A percentile compares a stretch with the other conserved stretches of the same genome.
Evolutionary conservation across 2,888 invertebrate genomes (phyloP).

Genomic region (Tenthredo amoena): DNA sequence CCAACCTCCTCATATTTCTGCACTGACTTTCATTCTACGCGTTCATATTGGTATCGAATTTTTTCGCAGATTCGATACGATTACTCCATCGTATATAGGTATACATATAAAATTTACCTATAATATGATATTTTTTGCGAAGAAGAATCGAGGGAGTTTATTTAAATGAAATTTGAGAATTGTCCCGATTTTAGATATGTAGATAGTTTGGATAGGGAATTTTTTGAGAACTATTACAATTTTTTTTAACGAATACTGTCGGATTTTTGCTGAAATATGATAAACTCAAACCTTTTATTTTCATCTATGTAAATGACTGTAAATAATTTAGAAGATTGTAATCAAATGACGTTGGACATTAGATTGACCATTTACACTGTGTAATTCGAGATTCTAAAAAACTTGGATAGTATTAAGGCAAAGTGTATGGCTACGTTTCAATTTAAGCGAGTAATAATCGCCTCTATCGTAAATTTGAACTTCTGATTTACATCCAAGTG

Average conservation of each 20-base stretch:
- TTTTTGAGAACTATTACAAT: no score
- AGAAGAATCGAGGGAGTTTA: background rate
- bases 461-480: background rate
- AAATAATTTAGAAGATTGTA: background rate
- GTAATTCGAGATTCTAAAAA: background rate
- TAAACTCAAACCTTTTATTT: background rate
- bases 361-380: no score
- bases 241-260: no score
- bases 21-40: slow-evolving; percentile 14
- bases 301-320: background rate
- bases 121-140: background rate
- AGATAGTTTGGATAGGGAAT: no score
- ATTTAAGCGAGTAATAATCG: background rate
- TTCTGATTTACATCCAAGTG: background rate
- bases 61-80: background rate
- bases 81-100: background rate
- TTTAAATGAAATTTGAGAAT: background rate
- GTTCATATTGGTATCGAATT: background rate
- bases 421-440: background rate
- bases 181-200: background rate
- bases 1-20: slow-evolving; percentile 45
- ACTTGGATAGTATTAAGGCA: background rate
- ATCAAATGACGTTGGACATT: no score
- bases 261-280: background rate
- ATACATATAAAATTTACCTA: background rate